Evolutionary conservation across 2,113 vertebrate genomes (phyloP), one percentile per base, ranked within the genome.

Genomic region (Brachyistius frenatus): DNA sequence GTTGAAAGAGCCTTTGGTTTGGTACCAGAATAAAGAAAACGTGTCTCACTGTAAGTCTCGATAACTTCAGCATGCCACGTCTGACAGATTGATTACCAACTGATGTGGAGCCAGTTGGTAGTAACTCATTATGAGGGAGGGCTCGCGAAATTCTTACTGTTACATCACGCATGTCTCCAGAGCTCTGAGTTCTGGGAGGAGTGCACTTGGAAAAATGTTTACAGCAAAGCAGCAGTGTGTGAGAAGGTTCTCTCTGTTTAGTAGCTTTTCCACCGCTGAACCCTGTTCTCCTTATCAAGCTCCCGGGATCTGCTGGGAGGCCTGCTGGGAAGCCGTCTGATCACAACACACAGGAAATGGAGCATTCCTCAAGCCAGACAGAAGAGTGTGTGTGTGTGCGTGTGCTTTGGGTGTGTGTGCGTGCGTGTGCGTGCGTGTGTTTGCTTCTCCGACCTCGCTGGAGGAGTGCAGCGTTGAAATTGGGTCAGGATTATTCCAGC

Each of bases 281-380:
- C 32, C 15, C 30, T 8, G n/a, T 64, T 80, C 23, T 74, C 62
- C 73, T 78, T 78, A 66, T 78, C 73, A 55, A 35, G 73, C 68
- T 37, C 14, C 73, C 69, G 41, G 49, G 49, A 44, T 44, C 41
- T 44, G 41, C 13, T 44, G 10, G 10, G 10, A 44, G 41, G 10
- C 10, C 41, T 11, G 41, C 9, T 44, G 10, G 41, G 41, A 44
- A 44, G 41, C 41, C 10, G 41, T 44, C 67, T 76, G 83, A 84
- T 79, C 82, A 66, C 70, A 83, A 75, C 82, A 80, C 73, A 81
- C 85, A 90, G 90, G 89, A 91, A 91, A 84, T 53, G 10, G 69
- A 82, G 74, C 84, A 86, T 88, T 91, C 83, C 69, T 88, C 77
- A 62, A 56, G 84, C 80, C 86, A 82, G 78, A 81, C 80, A 75